Conservation (phyloP, 2,888 invertebrate species). For the Philereme vetulata region DNA sequence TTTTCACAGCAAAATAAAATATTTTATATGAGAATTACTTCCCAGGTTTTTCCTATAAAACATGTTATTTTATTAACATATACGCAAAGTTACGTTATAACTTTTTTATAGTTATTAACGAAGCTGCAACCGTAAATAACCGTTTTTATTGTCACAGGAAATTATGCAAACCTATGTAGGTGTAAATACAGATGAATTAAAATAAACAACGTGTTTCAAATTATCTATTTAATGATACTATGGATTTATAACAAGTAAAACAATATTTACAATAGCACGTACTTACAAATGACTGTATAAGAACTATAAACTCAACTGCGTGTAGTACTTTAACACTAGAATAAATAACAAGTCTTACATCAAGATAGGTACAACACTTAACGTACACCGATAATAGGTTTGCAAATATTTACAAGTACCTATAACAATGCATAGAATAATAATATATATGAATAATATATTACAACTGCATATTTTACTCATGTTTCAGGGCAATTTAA, state of each 20-base stretch:
- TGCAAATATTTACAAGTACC: slow-evolving; percentile 31
- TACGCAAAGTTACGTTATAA: too few species aligned
- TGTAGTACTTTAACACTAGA: slow-evolving; percentile 55
- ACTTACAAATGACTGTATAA: slow-evolving; percentile 52
- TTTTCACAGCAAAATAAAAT: too few species aligned
- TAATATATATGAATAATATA: not conserved
- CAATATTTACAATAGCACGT: slow-evolving; percentile 70
- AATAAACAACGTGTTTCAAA: slow-evolving; percentile 19
- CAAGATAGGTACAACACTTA: slow-evolving; percentile 48
- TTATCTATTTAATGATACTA: slow-evolving; percentile 64
- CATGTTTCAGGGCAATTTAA: slow-evolving; percentile 1
- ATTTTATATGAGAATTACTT: too few species aligned
- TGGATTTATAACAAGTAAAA: slow-evolving; percentile 67
- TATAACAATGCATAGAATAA: slow-evolving; percentile 5
- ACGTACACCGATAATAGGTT: slow-evolving; percentile 36
- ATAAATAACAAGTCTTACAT: slow-evolving; percentile 72
- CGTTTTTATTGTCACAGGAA: too few species aligned
- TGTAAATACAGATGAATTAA: not conserved
- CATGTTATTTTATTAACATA: too few species aligned
- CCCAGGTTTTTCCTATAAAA: too few species aligned
- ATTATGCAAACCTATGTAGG: too few species aligned
- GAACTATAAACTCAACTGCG: slow-evolving; percentile 60
- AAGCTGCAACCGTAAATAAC: too few species aligned
- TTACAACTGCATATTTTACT: not conserved
- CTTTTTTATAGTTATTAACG: too few species aligned